phyloP scores from a whole-genome alignment of 2,797 vertebrate species.

The Neosilurus hyrtlii region DNA sequence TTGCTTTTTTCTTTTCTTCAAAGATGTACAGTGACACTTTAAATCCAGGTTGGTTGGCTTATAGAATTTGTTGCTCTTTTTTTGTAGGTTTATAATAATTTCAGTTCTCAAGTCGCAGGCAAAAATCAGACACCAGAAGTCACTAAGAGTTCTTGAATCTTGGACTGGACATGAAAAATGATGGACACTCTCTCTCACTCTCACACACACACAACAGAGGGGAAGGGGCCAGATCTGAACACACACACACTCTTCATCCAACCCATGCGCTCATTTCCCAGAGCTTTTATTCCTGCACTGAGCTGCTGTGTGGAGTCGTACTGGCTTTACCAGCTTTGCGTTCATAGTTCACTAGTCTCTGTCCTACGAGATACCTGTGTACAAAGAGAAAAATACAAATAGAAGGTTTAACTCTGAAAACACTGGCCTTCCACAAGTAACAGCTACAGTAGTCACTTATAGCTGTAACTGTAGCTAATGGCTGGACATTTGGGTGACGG shows the following conservation, averaged over 20 bases:
- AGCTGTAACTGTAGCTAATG: too few relatives aligned
- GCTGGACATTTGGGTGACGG: neutral
- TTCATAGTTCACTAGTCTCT: slow-evolving; percentile 97
- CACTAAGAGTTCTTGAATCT: slow-evolving; percentile 57
- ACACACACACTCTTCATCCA: slow-evolving; percentile 25
- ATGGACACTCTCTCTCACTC: slow-evolving; percentile 66
- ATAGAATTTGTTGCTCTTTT: slow-evolving; percentile 24
- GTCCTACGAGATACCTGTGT: slow-evolving; percentile 93
- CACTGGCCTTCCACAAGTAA: neutral
- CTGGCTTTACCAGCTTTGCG: slow-evolving; percentile 86
- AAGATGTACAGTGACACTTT: slow-evolving; percentile 78
- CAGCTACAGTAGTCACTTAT: neutral
- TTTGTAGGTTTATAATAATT: slow-evolving; percentile 36
- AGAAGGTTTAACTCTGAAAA: neutral
- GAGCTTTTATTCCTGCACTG: slow-evolving; percentile 80
- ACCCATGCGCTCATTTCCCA: slow-evolving; percentile 16
- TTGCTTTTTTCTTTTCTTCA: slow-evolving; percentile 72
- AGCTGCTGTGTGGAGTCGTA: slow-evolving; percentile 77
- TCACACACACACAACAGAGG: slow-evolving; percentile 63
- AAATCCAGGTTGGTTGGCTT: slow-evolving; percentile 43
- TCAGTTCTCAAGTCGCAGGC: slow-evolving; percentile 39
- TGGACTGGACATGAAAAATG: slow-evolving; percentile 69
- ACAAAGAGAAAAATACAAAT: slow-evolving; percentile 30
- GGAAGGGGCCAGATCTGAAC: slow-evolving; percentile 53
- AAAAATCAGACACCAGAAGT: slow-evolving; percentile 41